Conservation (phyloP, 2,797 vertebrate species). For the Limosa lapponica region DNA sequence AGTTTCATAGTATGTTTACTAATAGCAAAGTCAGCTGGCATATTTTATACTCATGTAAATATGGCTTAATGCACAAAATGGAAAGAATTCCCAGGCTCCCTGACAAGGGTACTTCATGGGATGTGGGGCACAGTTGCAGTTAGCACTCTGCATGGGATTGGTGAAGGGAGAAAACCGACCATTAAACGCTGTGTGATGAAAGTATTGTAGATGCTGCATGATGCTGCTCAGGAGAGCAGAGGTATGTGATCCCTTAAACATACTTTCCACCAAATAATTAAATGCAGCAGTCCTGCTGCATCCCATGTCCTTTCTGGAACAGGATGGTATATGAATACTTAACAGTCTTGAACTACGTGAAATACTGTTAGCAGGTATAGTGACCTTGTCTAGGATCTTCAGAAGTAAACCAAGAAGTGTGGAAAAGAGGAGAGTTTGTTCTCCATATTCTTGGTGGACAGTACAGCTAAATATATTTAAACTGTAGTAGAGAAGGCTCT, state of each 20-base stretch:
- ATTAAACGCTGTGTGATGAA: not conserved
- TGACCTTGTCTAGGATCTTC: not conserved
- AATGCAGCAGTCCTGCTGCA: not conserved
- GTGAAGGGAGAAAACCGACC: not conserved
- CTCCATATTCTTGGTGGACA: not conserved
- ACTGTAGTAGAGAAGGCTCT: not conserved
- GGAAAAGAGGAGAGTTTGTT: not conserved
- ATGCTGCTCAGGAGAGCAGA: not conserved
- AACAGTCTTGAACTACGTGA: not conserved
- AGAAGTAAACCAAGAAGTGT: not conserved
- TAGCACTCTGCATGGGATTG: not conserved
- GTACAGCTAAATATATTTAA: not conserved
- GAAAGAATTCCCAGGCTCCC: not conserved
- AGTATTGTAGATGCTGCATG: not conserved
- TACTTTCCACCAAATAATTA: not conserved
- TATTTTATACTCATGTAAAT: not conserved
- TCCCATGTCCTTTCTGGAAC: not conserved
- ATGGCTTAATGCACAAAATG: not conserved
- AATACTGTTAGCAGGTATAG: not conserved
- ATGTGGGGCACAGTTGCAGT: not conserved
- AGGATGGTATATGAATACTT: not conserved
- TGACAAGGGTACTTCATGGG: not conserved
- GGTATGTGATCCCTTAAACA: not conserved
- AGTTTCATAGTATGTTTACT: not conserved
- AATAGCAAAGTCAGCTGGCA: not conserved